Conservation (phyloP, 1,140 invertebrate genomes). For the Goniozus legneri region DNA sequence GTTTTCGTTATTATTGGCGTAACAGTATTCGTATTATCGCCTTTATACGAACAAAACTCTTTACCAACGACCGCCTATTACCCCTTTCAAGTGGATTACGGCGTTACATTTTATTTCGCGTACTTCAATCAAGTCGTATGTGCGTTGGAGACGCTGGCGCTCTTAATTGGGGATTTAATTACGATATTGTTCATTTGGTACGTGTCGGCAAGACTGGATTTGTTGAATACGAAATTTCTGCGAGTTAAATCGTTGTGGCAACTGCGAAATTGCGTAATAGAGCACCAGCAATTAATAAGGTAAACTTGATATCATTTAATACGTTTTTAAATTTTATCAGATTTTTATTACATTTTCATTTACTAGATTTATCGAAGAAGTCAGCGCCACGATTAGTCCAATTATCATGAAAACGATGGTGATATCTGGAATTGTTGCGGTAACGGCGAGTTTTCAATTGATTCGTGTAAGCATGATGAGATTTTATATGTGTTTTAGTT, state of each 20-base stretch:
- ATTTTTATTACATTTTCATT: too few species aligned
- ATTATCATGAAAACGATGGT: background rate
- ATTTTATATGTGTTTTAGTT: too few species aligned
- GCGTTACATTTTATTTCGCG: constrained; percentile 6
- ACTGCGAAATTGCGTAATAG: background rate
- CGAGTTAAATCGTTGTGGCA: background rate
- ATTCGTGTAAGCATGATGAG: background rate
- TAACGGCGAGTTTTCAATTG: background rate
- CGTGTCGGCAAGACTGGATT: constrained; percentile 12
- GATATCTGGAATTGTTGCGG: background rate
- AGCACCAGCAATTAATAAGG: constrained; percentile 16
- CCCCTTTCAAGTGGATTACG: constrained; percentile 6
- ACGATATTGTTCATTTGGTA: constrained; percentile 15
- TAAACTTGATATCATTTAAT: too few species aligned
- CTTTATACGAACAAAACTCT: constrained; percentile 1
- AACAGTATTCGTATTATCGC: background rate
- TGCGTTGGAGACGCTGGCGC: background rate
- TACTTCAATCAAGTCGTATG: constrained; percentile 5
- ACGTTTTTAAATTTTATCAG: too few species aligned
- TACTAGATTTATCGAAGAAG: too few species aligned
- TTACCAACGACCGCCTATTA: constrained; percentile 1
- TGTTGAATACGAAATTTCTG: constrained; percentile 9
- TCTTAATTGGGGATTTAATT: constrained; percentile 8
- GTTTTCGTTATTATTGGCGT: background rate
- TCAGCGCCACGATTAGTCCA: too few species aligned